Evolutionary conservation across 2,113 vertebrate genomes (phyloP).

Genomic region (Mungos mungo): DNA sequence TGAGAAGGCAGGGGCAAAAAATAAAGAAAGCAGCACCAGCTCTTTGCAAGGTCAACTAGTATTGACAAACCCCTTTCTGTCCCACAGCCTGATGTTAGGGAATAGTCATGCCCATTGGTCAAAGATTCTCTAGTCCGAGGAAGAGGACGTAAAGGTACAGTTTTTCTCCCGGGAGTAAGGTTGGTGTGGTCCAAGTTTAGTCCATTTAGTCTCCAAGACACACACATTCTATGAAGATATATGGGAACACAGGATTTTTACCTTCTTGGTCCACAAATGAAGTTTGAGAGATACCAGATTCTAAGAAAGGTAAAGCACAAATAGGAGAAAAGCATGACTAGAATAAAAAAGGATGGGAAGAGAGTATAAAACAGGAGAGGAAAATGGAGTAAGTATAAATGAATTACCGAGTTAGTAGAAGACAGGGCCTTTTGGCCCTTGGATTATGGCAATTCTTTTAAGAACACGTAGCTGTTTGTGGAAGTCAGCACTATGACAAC

Average conservation of each 20-base stretch:
- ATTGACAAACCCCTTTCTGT: neutral
- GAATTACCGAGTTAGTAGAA: constrained; percentile 35
- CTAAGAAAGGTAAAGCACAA: constrained; percentile 83
- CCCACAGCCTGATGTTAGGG: neutral
- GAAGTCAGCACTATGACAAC: neutral
- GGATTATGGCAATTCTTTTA: neutral
- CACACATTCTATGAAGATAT: neutral
- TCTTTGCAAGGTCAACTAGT: neutral
- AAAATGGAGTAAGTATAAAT: constrained; percentile 71
- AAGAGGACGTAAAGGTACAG: neutral
- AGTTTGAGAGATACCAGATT: constrained; percentile 81
- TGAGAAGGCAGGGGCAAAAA: neutral
- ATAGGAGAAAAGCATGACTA: constrained; percentile 85
- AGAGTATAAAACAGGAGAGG: constrained; percentile 19
- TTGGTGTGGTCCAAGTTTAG: neutral
- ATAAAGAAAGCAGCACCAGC: neutral
- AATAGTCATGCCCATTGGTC: neutral
- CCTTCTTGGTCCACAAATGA: constrained; percentile 81
- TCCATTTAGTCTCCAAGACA: neutral
- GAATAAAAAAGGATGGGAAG: constrained; percentile 80
- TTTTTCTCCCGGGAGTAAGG: neutral
- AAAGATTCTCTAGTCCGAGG: neutral
- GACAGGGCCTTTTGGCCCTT: neutral
- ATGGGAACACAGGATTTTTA: constrained; percentile 75
- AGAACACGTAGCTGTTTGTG: neutral